A percentile compares a stretch with the other conserved stretches of the same genome.
These are phyloP conservation scores for Lacanobia oleracea DNA, from an alignment of 2,888 invertebrate genomes.

Conservation along the genomic window DNA sequence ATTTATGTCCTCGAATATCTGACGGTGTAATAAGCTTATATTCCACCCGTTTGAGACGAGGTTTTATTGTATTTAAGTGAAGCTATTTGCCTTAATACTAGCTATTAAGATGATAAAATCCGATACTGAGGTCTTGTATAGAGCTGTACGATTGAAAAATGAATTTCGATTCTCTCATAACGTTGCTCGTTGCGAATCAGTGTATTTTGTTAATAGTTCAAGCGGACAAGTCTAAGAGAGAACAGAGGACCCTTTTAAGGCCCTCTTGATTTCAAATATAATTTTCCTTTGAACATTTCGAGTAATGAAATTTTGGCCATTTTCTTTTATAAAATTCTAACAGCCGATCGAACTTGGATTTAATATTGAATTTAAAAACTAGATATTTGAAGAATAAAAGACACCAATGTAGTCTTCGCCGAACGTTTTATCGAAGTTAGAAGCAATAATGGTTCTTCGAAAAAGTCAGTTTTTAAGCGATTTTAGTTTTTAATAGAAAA, in stretches of 20 bases:
- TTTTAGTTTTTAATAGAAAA: constrained; percentile 50
- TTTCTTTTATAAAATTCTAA: constrained; percentile 55
- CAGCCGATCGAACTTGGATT: constrained; percentile 68
- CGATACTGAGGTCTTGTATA: constrained; percentile 38
- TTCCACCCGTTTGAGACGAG: constrained; percentile 25
- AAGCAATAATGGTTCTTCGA: constrained; percentile 75
- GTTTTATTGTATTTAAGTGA: constrained; percentile 47
- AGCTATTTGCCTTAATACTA: constrained; percentile 49
- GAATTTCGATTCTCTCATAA: constrained; percentile 34
- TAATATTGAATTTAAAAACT: constrained; percentile 66
- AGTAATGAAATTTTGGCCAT: constrained; percentile 53
- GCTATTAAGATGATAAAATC: constrained; percentile 46
- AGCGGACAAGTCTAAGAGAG: constrained; percentile 51
- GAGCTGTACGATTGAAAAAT: constrained; percentile 51
- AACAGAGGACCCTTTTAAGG: constrained; percentile 48
- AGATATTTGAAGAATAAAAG: constrained; percentile 66
- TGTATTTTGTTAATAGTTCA: constrained; percentile 61
- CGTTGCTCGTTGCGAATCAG: constrained; percentile 44
- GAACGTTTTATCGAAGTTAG: constrained; percentile 70
- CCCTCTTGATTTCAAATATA: constrained; percentile 59
- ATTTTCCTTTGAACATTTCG: constrained; percentile 54
- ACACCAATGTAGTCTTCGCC: constrained; percentile 75
- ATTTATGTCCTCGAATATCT: constrained; percentile 53
- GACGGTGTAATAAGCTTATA: constrained; percentile 36
- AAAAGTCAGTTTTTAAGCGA: constrained; percentile 52